phyloP scores from a whole-genome alignment of 2,797 vertebrate genomes.

The Pangasius macronema region DNA sequence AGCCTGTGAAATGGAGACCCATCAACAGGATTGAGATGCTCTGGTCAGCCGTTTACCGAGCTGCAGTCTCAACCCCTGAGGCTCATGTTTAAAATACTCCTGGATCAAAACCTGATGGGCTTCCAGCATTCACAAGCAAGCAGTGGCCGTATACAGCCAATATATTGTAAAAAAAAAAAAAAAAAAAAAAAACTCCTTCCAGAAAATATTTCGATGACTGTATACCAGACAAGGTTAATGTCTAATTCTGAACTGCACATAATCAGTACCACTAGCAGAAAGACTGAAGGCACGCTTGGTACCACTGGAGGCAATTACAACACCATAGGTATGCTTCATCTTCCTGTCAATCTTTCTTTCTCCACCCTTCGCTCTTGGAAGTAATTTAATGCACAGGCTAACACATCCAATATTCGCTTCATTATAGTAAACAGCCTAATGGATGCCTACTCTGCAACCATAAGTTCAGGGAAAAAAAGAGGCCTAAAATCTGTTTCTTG shows the following conservation, averaged over 20 bases:
- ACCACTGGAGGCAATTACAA: conserved; percentile 22
- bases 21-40: conserved; percentile 46
- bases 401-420: conserved; percentile 50
- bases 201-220: background rate
- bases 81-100: conserved; percentile 30
- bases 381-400: conserved; percentile 53
- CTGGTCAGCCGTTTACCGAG: conserved; percentile 39
- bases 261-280: conserved; percentile 16
- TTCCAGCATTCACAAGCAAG: background rate
- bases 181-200: background rate
- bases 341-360: conserved; percentile 34
- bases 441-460: conserved; percentile 35
- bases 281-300: conserved; percentile 5
- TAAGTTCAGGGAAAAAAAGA: conserved; percentile 21
- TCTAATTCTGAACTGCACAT: conserved; percentile 12
- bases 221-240: conserved; percentile 1
- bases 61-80: conserved; percentile 41
- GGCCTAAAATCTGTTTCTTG: conserved; percentile 55
- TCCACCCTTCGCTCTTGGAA: conserved; percentile 50
- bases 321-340: conserved; percentile 10
- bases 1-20: conserved; percentile 31
- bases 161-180: background rate
- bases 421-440: conserved; percentile 48
- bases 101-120: conserved; percentile 7
- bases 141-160: background rate